A percentile compares a stretch with the other conserved stretches of the same genome.
These are phyloP conservation scores for Dallia pectoralis DNA, from an alignment of 2,797 vertebrate species.

Conservation along the genomic window DNA sequence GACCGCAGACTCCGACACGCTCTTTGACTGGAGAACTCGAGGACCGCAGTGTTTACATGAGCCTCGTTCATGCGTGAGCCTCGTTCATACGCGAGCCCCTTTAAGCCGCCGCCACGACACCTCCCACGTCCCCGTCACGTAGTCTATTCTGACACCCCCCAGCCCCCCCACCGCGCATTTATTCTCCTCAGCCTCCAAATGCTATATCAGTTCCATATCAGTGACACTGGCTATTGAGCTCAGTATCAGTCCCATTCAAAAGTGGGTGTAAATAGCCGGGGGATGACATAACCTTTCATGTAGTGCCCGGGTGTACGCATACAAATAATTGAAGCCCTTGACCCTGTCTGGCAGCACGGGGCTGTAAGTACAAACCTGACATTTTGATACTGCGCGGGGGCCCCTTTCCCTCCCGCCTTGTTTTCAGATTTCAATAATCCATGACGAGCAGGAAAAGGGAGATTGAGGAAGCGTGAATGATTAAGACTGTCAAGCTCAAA, in stretches of 20 bases:
- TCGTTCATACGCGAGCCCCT: constrained; percentile 68
- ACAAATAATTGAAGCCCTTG: constrained; percentile 99
- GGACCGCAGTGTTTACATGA: constrained; percentile 73
- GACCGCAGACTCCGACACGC: background rate
- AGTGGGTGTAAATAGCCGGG: constrained; percentile 90
- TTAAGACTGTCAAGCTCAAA: constrained; percentile 99
- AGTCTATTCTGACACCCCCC: background rate
- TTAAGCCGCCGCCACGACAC: background rate
- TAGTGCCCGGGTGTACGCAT: constrained; percentile 89
- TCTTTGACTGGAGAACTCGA: background rate
- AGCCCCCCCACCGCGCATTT: background rate
- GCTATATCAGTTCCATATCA: constrained; percentile 80
- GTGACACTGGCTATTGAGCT: constrained; percentile 74
- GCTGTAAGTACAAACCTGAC: constrained; percentile 99
- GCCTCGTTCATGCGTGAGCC: constrained; percentile 72
- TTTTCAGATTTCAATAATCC: constrained; percentile 98
- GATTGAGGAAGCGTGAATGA: constrained; percentile 90
- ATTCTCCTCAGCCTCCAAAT: constrained; percentile 48
- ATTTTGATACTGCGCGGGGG: constrained; percentile 97
- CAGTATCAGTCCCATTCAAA: constrained; percentile 86
- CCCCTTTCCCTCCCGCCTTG: constrained; percentile 90
- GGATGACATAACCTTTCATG: constrained; percentile 99
- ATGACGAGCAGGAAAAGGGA: constrained; percentile 81
- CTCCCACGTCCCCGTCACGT: background rate
- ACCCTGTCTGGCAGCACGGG: constrained; percentile 92